These are phyloP conservation scores for Pammene fasciana DNA, from an alignment of 2,888 invertebrate genomes.

Conservation along the genomic window DNA sequence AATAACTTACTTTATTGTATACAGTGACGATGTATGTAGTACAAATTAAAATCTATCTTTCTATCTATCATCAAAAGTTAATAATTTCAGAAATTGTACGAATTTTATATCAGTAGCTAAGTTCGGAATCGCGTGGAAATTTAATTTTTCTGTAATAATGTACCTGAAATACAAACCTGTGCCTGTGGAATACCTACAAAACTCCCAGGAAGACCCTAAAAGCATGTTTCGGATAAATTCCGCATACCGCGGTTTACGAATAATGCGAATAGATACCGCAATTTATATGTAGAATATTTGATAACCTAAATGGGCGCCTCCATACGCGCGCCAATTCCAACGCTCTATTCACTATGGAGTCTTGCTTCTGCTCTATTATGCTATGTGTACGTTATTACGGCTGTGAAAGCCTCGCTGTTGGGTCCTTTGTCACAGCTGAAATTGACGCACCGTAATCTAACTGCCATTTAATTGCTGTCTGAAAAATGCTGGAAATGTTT, in stretches of 20 bases:
- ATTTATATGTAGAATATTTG: background rate
- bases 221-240: background rate
- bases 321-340: constrained; percentile 41
- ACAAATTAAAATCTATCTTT: too few species aligned
- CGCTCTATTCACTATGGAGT: constrained; percentile 11
- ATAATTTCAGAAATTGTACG: too few species aligned
- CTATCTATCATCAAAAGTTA: too few species aligned
- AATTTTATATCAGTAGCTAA: too few species aligned
- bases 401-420: constrained; percentile 51
- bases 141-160: too few species aligned
- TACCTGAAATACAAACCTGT: too few species aligned
- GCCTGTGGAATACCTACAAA: too few species aligned
- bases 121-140: too few species aligned
- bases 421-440: constrained; percentile 57
- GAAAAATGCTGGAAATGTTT: constrained; percentile 25
- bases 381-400: constrained; percentile 50
- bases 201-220: background rate
- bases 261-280: background rate
- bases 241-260: background rate
- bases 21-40: too few species aligned
- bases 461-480: constrained; percentile 44
- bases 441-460: constrained; percentile 48
- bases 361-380: constrained; percentile 4
- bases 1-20: too few species aligned
- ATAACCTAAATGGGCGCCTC: constrained; percentile 10